Conservation (phyloP, 2,888 invertebrate species). For the Fissipunctia ypsillon region DNA sequence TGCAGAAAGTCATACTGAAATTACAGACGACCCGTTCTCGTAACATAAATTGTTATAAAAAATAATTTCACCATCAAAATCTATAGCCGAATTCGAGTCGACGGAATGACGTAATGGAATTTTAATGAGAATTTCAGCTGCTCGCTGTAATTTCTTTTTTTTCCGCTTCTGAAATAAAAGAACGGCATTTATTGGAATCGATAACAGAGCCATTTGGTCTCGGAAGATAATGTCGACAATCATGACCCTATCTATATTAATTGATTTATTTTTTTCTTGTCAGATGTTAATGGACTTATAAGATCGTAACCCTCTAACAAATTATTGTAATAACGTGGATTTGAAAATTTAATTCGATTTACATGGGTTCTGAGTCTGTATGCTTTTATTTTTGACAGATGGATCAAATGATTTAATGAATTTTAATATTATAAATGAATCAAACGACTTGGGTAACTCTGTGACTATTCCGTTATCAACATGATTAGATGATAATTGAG, state of each 20-base stretch:
- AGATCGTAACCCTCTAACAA: constrained; percentile 63
- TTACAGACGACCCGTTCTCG: constrained; percentile 52
- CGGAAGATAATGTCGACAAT: constrained; percentile 75
- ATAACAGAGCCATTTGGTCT: constrained; percentile 74
- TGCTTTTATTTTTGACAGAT: background rate
- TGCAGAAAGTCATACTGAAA: constrained; percentile 31
- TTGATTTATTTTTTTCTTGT: constrained; percentile 56
- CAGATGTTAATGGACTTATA: constrained; percentile 71
- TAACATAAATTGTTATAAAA: constrained; percentile 69
- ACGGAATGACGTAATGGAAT: constrained; percentile 83
- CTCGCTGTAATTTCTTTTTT: constrained; percentile 79
- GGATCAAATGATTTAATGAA: background rate
- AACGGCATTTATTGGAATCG: constrained; percentile 81
- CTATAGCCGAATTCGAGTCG: constrained; percentile 77
- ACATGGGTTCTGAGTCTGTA: background rate
- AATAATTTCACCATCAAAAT: constrained; percentile 76
- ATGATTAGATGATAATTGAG: constrained; percentile 14
- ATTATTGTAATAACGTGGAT: constrained; percentile 53
- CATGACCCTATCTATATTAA: constrained; percentile 78
- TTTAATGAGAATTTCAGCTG: constrained; percentile 86
- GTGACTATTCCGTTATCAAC: constrained; percentile 13
- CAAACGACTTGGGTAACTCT: constrained; percentile 4
- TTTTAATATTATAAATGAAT: constrained; percentile 19
- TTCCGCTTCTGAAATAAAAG: constrained; percentile 78
- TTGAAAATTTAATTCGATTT: constrained; percentile 43